phyloP scores from a whole-genome alignment of 2,888 invertebrate species.

The Sthenelais limicola region DNA sequence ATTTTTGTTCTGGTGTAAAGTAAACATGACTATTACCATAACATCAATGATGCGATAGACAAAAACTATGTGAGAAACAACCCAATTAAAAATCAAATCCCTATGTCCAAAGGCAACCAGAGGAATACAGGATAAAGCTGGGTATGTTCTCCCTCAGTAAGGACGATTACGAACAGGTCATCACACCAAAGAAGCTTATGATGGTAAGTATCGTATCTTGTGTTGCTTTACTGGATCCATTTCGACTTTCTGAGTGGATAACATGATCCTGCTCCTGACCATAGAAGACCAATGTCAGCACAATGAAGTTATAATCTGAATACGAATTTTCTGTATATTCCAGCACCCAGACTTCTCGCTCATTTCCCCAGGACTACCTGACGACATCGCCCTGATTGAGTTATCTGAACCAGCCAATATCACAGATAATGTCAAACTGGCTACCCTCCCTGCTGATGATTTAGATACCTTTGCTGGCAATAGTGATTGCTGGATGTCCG shows the following conservation, averaged over 20 bases:
- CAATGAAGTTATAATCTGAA: too few relatives aligned
- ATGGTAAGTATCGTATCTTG: conserved; percentile 28
- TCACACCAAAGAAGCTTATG: conserved; percentile 6
- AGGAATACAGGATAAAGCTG: conserved; percentile 29
- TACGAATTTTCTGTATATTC: background rate
- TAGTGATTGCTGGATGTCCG: conserved; percentile 39
- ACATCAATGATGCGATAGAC: too few relatives aligned
- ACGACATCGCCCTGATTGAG: conserved; percentile 34
- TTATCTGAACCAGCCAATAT: conserved; percentile 22
- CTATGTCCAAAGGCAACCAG: conserved; percentile 14
- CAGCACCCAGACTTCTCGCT: conserved; percentile 40
- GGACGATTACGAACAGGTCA: conserved; percentile 40
- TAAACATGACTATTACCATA: too few relatives aligned
- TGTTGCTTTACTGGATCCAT: background rate
- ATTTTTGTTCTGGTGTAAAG: too few relatives aligned
- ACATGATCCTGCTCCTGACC: too few relatives aligned
- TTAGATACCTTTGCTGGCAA: conserved; percentile 16
- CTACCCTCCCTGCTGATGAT: background rate
- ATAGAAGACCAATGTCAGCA: too few relatives aligned
- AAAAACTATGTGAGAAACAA: too few relatives aligned
- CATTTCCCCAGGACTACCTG: conserved; percentile 27
- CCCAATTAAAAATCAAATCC: too few relatives aligned
- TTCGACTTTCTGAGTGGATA: too few relatives aligned
- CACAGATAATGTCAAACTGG: background rate
- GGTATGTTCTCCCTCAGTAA: conserved; percentile 36